Evolutionary conservation across 2,888 invertebrate species (phyloP), one percentile per base, ranked within the genome.

Genomic region (Mythimna ferrago): DNA sequence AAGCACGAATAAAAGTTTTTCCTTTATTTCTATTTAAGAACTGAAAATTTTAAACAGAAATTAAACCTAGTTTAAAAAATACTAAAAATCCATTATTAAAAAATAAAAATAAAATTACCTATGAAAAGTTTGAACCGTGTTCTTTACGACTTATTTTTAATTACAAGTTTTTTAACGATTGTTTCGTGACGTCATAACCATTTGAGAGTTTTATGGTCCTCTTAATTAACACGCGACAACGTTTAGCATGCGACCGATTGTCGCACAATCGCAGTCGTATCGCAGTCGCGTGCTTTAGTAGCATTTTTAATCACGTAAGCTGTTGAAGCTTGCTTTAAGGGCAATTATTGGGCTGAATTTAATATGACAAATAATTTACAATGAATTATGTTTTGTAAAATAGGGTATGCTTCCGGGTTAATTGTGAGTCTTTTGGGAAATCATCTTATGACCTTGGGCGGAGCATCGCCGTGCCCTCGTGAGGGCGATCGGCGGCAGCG

Each of bases 191-290:
- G 83, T 81, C 78, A 72, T 67, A 65, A 60, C 48, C 56, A 44
- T 80, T 78, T 80, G 57, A 84, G 72, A 73, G 70, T 84, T 76
- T 83, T 76, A 81, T 81, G 68, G 66, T 48, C 10, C 53, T 66
- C 76, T 64, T 81, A 81, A 84, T 84, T 72, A 84, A 77, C 84
- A 84, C 86, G 84, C 84, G 66, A 86, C 84, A 63, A 81, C 35
- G 53, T 21, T 63, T 54, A 67, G 66, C 86, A 81, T 81, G 84
- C 78, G 48, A 78, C 66, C 67, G 61, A 67, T 72, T 62, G 78
- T 32, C 54, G 54, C 41, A 66, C 70, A 66, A 68, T 81, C 66
- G 70, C 53, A 73, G 58, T 64, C 62, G 67, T 58, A 66, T 71
- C 60, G 54, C 48, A 60, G 58, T 81, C 56, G 81, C 81, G 84